Evolutionary conservation across 2,797 vertebrate genomes (phyloP).

Genomic region (Trichosurus vulpecula): DNA sequence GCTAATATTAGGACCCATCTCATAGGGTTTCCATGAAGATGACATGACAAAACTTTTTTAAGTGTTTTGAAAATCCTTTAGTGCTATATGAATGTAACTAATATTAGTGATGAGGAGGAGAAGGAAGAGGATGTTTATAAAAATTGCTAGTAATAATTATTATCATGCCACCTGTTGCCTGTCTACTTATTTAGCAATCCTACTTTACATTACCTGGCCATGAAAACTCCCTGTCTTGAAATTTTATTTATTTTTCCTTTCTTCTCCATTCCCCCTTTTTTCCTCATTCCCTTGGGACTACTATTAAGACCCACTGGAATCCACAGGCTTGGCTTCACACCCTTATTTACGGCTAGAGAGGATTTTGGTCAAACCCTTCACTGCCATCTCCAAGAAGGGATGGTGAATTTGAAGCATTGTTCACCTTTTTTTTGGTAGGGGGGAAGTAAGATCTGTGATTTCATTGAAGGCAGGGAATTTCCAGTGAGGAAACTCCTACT

Average conservation of each 20-base stretch:
- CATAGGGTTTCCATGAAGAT: background rate
- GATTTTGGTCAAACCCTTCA: background rate
- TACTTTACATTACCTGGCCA: too few relatives aligned
- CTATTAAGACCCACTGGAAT: background rate
- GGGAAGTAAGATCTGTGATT: background rate
- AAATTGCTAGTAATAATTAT: background rate
- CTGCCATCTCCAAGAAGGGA: background rate
- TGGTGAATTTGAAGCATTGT: constrained; percentile 35
- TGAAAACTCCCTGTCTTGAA: background rate
- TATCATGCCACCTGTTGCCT: background rate
- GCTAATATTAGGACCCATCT: background rate
- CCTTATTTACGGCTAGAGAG: background rate
- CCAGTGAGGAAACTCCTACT: background rate
- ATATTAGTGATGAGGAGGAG: background rate
- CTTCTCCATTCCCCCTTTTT: background rate
- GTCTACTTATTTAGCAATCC: background rate
- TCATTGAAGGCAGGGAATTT: background rate
- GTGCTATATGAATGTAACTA: background rate
- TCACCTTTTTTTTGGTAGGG: background rate
- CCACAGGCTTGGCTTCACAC: background rate
- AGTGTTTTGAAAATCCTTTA: background rate
- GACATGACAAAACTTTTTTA: background rate
- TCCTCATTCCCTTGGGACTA: background rate
- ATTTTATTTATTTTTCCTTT: background rate
- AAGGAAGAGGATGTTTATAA: background rate